phyloP scores from a whole-genome alignment of 2,888 invertebrate species.

The Anodontia alba region DNA sequence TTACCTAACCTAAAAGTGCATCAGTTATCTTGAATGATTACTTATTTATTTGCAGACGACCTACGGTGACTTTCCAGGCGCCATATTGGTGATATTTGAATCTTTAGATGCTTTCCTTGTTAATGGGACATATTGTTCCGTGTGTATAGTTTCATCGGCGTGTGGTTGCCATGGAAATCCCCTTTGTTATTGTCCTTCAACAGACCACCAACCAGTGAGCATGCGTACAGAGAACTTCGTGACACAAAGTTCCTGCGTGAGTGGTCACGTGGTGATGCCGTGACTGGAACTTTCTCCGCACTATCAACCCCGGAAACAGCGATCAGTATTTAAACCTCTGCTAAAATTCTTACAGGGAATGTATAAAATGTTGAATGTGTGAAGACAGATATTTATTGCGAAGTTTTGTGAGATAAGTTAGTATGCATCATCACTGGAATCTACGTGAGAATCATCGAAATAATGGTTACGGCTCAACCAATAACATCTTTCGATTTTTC shows the following conservation, averaged over 20 bases:
- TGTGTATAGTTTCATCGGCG: conserved; percentile 40
- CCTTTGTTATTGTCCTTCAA: conserved; percentile 13
- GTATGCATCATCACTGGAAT: too few species aligned
- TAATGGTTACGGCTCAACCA: too few species aligned
- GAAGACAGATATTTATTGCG: too few species aligned
- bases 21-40: too few species aligned
- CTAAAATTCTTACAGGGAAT: too few species aligned
- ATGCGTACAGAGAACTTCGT: background rate
- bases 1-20: too few species aligned
- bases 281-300: background rate
- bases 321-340: too few species aligned
- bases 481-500: too few species aligned
- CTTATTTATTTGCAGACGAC: conserved; percentile 50
- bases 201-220: background rate
- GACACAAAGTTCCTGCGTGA: conserved; percentile 18
- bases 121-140: conserved; percentile 28
- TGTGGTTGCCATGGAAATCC: conserved; percentile 44
- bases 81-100: conserved; percentile 55
- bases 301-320: background rate
- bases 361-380: too few species aligned
- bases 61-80: conserved; percentile 56
- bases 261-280: background rate
- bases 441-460: too few species aligned
- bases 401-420: too few species aligned
- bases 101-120: conserved; percentile 13